phyloP scores from a whole-genome alignment of 1,140 invertebrate species.

The Tetragnatha versicolor region DNA sequence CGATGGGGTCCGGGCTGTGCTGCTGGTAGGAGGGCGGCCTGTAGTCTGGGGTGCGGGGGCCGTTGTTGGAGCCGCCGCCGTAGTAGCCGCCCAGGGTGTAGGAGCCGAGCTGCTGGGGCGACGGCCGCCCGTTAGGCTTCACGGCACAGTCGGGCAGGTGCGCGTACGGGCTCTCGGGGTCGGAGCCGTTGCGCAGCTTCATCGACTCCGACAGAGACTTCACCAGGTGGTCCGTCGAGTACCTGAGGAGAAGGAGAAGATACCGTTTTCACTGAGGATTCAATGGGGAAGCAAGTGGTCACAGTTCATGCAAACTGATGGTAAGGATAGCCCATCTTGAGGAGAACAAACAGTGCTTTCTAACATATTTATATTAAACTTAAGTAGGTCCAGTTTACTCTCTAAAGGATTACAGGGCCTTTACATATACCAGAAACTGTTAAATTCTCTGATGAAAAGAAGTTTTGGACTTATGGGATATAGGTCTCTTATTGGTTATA shows the following conservation, averaged over 20 bases:
- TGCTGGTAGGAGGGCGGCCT: slow-evolving; percentile 30
- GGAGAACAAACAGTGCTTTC: no score
- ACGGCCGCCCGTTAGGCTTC: slow-evolving; percentile 27
- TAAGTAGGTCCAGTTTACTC: no score
- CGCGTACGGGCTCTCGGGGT: slow-evolving; percentile 21
- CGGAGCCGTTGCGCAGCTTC: slow-evolving; percentile 70
- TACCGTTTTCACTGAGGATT: no score
- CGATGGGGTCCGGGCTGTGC: slow-evolving; percentile 37
- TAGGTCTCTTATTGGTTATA: no score
- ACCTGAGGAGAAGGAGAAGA: slow-evolving; percentile 61
- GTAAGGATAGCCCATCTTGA: no score
- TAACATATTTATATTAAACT: no score
- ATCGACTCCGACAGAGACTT: slow-evolving; percentile 85
- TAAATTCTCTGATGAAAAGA: no score
- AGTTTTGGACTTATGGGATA: no score
- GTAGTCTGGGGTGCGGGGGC: slow-evolving; percentile 17
- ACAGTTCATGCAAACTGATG: no score
- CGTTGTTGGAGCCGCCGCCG: slow-evolving; percentile 35
- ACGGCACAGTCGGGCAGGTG: slow-evolving; percentile 49
- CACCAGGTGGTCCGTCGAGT: slow-evolving; percentile 73
- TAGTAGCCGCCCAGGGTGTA: slow-evolving; percentile 23
- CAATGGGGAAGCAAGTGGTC: no score
- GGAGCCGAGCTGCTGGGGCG: slow-evolving; percentile 4
- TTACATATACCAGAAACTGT: no score
- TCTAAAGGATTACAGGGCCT: no score